Base-by-base conservation (phyloP, 2,797 vertebrate species). In the Myotis planiceps region DNA sequence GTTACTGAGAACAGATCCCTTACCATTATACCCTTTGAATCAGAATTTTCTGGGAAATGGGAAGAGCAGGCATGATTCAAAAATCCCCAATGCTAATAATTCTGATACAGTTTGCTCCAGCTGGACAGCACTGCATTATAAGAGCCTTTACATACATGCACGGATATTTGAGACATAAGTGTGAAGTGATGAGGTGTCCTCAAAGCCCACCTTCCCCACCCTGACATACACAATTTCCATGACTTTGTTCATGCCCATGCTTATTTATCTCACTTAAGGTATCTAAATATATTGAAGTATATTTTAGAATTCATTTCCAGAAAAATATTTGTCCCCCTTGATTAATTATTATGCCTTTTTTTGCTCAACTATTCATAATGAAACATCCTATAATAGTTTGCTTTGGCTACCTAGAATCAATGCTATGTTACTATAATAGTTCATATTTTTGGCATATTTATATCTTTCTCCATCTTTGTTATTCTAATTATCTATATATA, bases 401-500 rank as follows among this genome's bases (percentile, higher is more conserved):
- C 42, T 87, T 75, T 72, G 42, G n/a, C 25, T 82, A 87, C 71
- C n/a, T 29, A 19, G 65, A 84, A 96, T 42, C 23, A 93, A 78
- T 68, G 71, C 18, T 74, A 84, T 85, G 27, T 32, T 84, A 37
- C 23, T 71, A 32, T 29, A 78, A 45, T 76, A 49, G 71, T 58
- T 88, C 23, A 49, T 19, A 75, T 51, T 42, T 80, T 58, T 63
- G 42, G 2, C 76, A 9, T 51, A 76, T 66, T 66, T 92, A 29
- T 37, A 53, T 34, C 19, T 9, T 89, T 51, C 18, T 34, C 37
- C 32, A 34, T 75, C 13, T 79, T 29, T 88, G 21, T 69, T 83
- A 87, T 82, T 87, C 37, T 88, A 93, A 65, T 37, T 78, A 80
- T 75, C 32, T 94, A 3, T 93, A 65, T 15, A 37, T 88, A 29